These are phyloP conservation scores for Thera britannica DNA, from an alignment of 2,888 invertebrate genomes.

Conservation along the genomic window DNA sequence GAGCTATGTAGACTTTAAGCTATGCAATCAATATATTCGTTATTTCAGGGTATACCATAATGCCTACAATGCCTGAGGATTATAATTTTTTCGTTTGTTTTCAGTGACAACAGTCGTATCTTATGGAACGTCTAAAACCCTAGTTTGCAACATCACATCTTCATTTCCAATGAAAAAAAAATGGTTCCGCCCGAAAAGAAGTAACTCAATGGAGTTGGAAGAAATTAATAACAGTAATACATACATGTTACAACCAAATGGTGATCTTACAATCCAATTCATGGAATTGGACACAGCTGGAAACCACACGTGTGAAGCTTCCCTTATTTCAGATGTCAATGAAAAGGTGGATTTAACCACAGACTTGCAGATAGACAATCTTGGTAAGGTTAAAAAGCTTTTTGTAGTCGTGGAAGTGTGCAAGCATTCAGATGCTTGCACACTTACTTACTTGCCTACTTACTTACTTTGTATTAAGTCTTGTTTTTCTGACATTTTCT, in stretches of 20 bases:
- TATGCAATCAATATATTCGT: too few relatives aligned
- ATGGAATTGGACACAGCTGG: constrained; percentile 27
- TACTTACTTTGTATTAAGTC: too few relatives aligned
- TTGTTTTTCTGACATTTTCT: too few relatives aligned
- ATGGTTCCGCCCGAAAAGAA: constrained; percentile 27
- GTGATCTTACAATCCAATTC: constrained; percentile 22
- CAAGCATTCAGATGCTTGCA: too few relatives aligned
- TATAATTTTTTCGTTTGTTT: constrained; percentile 8
- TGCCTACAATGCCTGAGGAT: too few relatives aligned
- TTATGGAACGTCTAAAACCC: constrained; percentile 18
- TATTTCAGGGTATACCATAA: too few relatives aligned
- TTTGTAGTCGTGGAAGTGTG: too few relatives aligned
- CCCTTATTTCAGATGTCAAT: constrained; percentile 11
- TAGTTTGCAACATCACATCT: constrained; percentile 33
- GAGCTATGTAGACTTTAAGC: too few relatives aligned
- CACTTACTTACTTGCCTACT: too few relatives aligned
- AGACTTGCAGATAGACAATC: constrained; percentile 20
- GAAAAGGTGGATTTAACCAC: constrained; percentile 22
- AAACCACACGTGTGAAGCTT: constrained; percentile 34
- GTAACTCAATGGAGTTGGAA: constrained; percentile 1
- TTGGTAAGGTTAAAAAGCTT: constrained; percentile 15
- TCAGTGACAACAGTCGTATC: constrained; percentile 19
- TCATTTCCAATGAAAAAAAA: constrained; percentile 27
- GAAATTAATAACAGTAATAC: constrained; percentile 7
- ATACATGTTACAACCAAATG: constrained; percentile 17